Conservation (phyloP, 35 echinoderm and acorn worm genomes). For the Acanthaster planci region DNA sequence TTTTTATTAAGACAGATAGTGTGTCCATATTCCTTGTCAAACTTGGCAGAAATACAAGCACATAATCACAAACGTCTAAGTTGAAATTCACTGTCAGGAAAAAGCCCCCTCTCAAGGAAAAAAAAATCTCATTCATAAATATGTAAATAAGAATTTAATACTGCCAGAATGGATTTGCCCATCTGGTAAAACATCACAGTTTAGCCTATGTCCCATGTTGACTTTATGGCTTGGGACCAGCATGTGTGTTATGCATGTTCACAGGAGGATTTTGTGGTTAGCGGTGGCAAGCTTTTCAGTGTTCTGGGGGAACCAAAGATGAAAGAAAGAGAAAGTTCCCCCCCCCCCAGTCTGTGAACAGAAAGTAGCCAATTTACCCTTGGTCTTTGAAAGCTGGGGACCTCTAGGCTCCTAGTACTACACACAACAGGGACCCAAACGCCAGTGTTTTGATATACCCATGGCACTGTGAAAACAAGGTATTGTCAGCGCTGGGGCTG, state of each 20-base stretch:
- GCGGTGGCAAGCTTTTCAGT: neutral
- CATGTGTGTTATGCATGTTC: slow-evolving; percentile 29
- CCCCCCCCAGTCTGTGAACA: neutral
- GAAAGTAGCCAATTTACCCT: slow-evolving; percentile 13
- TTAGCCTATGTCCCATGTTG: neutral
- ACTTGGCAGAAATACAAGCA: no score
- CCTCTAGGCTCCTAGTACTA: neutral
- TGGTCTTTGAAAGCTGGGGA: neutral
- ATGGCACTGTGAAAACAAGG: neutral
- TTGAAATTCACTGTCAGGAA: no score
- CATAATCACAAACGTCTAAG: no score
- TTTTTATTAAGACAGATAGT: no score
- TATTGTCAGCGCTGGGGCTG: neutral
- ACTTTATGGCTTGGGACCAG: slow-evolving; percentile 4
- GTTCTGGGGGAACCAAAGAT: no score
- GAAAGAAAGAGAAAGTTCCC: neutral
- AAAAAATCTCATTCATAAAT: slow-evolving; percentile 23
- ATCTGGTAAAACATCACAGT: slow-evolving; percentile 14
- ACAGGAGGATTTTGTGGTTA: slow-evolving; percentile 17
- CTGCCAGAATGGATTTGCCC: slow-evolving; percentile 9
- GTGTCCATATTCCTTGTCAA: no score
- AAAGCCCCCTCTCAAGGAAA: no score
- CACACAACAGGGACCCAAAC: slow-evolving; percentile 10
- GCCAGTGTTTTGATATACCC: slow-evolving; percentile 6
- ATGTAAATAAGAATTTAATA: slow-evolving; percentile 24